Evolutionary conservation across 1,140 invertebrate species (phyloP), one percentile per base, ranked within the genome.

Genomic region (Frieseomelitta varia): DNA sequence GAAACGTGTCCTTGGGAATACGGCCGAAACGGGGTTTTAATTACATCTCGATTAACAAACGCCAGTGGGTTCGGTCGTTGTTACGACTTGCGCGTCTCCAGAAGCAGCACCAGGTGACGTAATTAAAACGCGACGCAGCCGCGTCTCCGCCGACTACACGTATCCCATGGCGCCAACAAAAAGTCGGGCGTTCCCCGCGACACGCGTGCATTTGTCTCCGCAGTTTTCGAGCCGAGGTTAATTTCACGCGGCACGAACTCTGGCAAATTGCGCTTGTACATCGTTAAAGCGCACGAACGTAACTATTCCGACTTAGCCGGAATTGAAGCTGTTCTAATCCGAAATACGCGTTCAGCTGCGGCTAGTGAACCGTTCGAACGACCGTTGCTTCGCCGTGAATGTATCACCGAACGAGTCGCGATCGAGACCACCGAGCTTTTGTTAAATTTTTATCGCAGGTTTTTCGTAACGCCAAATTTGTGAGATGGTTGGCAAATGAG

Each of bases 241-340:
- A 91, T 91, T 91, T 91, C 89, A 91, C 90, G 90, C 84, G 55
- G 75, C 55, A 82, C 77, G 61, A 83, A 89, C 86, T 86, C 85
- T 19, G 68, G 69, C 80, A 82, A 47, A 90, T 88, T 90, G 88
- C 79, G 86, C 86, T 79, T 81, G 84, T 90, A 78, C 76, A 63
- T 81, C 77, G 84, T 75, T 79, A 78, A 47, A 77, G 30, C 79
- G 56, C 55, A 53, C 39, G 53, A 69, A 83, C n/a, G 39, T 71
- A 69, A 76, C 74, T 30, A 21, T 53, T 58, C 39, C 63, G 51
- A 76, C 74, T 76, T 77, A 30, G n/a, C 4, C 15, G n/a, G 67
- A 58, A 79, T 72, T 68, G 55, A 55, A 79, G 30, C 67, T 19
- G 30, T 78, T 58, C 65, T 27, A 58, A 77, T 75, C 17, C 24